Percentiles rank a stretch among this genome's conserved stretches.
phyloP scores from a whole-genome alignment of 2,888 invertebrate species.

The Zaprionus bogoriensis region DNA sequence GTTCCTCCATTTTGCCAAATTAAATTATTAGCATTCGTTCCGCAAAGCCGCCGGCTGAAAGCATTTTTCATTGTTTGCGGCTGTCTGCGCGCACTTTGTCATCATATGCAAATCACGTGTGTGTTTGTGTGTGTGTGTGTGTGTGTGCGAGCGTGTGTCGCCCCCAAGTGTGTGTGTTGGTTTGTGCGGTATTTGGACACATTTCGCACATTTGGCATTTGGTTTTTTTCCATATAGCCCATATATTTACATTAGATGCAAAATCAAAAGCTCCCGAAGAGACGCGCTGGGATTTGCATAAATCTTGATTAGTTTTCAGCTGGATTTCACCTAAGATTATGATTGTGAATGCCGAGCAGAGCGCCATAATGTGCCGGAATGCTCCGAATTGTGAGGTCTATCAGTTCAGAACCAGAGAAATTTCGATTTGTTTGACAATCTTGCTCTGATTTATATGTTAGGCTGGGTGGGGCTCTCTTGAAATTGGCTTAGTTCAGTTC shows the following conservation, averaged over 20 bases:
- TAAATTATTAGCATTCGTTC: slow-evolving; percentile 58
- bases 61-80: slow-evolving; percentile 77
- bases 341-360: neutral
- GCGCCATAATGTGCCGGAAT: neutral
- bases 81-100: slow-evolving; percentile 73
- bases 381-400: too few species aligned
- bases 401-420: neutral
- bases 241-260: slow-evolving; percentile 64
- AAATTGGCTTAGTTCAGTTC: too few species aligned
- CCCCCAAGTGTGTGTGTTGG: slow-evolving; percentile 8
- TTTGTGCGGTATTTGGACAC: slow-evolving; percentile 38
- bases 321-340: slow-evolving; percentile 25
- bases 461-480: too few species aligned
- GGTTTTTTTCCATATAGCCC: slow-evolving; percentile 58
- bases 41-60: slow-evolving; percentile 48
- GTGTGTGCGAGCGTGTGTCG: slow-evolving; percentile 10
- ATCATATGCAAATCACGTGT: slow-evolving; percentile 58
- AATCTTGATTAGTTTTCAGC: slow-evolving; percentile 57
- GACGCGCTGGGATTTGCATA: slow-evolving; percentile 56
- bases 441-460: too few species aligned
- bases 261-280: slow-evolving; percentile 66
- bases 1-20: slow-evolving; percentile 45
- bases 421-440: too few species aligned
- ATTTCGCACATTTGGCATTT: slow-evolving; percentile 66
- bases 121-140: slow-evolving; percentile 1